Percentiles rank a stretch among this genome's conserved stretches.
Evolutionary conservation across 2,113 vertebrate species (phyloP).

Genomic region (Cynocephalus volans): DNA sequence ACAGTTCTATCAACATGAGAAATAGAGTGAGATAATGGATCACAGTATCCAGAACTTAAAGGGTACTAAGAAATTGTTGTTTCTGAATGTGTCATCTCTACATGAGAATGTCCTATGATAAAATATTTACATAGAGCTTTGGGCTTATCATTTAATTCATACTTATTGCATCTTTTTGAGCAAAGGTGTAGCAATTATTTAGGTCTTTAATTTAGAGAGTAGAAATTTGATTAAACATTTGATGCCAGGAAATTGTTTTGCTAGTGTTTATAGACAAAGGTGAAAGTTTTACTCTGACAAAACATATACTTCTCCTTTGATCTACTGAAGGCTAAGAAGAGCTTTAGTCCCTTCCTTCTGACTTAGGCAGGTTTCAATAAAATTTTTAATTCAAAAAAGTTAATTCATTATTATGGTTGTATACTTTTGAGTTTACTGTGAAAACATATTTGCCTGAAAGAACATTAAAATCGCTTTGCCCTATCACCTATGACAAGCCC

Average conservation of each 20-base stretch:
- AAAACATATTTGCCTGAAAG: neutral
- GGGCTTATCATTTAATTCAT: neutral
- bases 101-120: neutral
- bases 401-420: neutral
- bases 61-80: neutral
- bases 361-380: neutral
- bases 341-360: neutral
- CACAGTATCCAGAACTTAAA: neutral
- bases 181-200: neutral
- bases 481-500: neutral
- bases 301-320: neutral
- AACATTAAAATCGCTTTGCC: slow-evolving; percentile 30
- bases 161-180: neutral
- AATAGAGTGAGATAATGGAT: neutral
- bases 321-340: neutral
- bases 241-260: neutral
- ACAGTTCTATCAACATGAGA: neutral
- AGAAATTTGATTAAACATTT: neutral
- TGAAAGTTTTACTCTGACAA: neutral
- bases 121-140: neutral
- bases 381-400: slow-evolving; percentile 15
- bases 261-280: neutral
- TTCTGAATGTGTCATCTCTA: neutral
- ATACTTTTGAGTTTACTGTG: neutral
- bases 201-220: neutral